These are phyloP conservation scores for Sparus aurata DNA, from an alignment of 2,797 vertebrate genomes.

Conservation along the genomic window DNA sequence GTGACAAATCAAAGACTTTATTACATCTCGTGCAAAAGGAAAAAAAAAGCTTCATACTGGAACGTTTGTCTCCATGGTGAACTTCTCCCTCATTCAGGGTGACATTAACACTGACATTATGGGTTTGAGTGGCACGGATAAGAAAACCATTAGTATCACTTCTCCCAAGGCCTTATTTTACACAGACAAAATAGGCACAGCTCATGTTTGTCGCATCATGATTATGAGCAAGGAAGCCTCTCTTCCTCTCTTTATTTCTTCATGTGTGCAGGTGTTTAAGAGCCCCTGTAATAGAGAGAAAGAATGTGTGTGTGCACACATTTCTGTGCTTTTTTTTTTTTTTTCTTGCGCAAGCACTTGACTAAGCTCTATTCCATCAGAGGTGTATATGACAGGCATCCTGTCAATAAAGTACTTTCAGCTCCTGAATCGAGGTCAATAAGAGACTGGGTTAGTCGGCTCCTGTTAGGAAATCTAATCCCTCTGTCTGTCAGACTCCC, in stretches of 20 bases:
- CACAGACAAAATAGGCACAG: constrained; percentile 1
- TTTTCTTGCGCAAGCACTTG: constrained; percentile 34
- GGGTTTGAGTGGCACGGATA: constrained; percentile 13
- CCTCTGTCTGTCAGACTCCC: constrained; percentile 63
- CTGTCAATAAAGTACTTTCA: constrained; percentile 71
- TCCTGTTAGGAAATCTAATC: constrained; percentile 65
- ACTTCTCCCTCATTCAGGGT: constrained; percentile 24
- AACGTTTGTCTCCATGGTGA: constrained; percentile 52
- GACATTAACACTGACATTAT: constrained; percentile 29
- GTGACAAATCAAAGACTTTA: constrained; percentile 21
- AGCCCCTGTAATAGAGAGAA: constrained; percentile 19
- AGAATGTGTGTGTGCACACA: constrained; percentile 5
- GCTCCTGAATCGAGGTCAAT: constrained; percentile 69
- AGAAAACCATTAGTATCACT: constrained; percentile 29
- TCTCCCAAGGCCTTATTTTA: constrained; percentile 1
- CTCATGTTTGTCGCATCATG: constrained; percentile 29
- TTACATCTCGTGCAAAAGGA: neutral
- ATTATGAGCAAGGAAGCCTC: constrained; percentile 5
- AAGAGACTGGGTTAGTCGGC: constrained; percentile 65
- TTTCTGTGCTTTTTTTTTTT: constrained; percentile 21
- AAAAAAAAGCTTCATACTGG: constrained; percentile 5
- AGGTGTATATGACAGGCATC: constrained; percentile 59
- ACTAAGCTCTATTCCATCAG: constrained; percentile 48
- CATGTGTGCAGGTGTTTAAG: constrained; percentile 22
- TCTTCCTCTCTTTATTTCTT: constrained; percentile 16